These are phyloP conservation scores for Noturus placidus DNA, from an alignment of 2,113 vertebrate species.

Conservation along the genomic window DNA sequence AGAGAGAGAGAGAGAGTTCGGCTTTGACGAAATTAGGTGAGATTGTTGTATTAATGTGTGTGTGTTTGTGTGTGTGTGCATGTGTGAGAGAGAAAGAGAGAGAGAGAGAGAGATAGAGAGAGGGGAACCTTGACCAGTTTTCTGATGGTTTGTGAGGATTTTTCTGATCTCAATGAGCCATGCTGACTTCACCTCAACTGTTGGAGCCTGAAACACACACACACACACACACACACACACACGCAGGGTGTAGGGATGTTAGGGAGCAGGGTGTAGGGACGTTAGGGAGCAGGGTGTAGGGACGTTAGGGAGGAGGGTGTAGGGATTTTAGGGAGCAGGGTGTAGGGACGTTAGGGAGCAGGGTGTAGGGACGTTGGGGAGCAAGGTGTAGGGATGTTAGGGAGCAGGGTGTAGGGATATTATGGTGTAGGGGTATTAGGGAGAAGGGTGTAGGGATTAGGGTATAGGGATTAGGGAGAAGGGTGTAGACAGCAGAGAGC, in stretches of 20 bases:
- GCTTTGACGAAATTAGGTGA: background rate
- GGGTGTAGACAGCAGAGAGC: background rate
- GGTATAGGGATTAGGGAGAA: background rate
- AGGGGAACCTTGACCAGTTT: conserved; percentile 77
- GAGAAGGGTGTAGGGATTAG: background rate
- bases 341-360: background rate
- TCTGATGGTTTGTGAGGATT: conserved; percentile 86
- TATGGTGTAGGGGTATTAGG: background rate
- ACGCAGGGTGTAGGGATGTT: background rate
- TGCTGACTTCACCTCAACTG: conserved; percentile 84
- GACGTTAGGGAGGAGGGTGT: background rate
- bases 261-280: background rate
- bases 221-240: conserved; percentile 33
- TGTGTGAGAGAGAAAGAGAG: conserved; percentile 49
- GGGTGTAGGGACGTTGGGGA: background rate
- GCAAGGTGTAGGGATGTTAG: background rate
- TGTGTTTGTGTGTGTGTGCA: background rate
- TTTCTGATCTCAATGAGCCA: conserved; percentile 91
- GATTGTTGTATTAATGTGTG: background rate
- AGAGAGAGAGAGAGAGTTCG: conserved; percentile 8
- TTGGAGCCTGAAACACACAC: conserved; percentile 78
- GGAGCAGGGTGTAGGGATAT: background rate
- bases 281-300: background rate
- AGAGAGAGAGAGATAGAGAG: conserved; percentile 25
- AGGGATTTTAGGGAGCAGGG: background rate